Base-by-base conservation (phyloP, 2,888 invertebrate genomes). In the Dolichomitus sp. region DNA sequence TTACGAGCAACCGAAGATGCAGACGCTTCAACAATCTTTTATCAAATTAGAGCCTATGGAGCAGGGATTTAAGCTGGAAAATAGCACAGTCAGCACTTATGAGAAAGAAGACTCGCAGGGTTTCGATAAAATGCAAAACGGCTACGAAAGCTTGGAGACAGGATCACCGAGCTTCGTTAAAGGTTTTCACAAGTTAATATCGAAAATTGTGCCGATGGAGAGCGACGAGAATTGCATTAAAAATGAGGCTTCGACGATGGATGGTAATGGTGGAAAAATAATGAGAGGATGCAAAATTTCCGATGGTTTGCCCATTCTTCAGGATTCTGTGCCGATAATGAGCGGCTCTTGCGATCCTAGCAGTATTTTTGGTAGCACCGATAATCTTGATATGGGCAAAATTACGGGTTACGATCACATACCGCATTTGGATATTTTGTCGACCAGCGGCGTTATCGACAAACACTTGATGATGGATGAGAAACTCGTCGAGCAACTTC, bases 401-500 rank as follows among this genome's bases (percentile, higher is more conserved):
- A 89, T 92, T 17, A 72, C 88, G 33, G 91, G 87, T 61, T 93
- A 93, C 65, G 92, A 93, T 87, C 92, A 92, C 65, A 92, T 92
- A 30, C 86, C 89, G 9, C 92, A 92, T 79, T 86, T 93, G 79
- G 92, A 92, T 79, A 92, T 92, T 76, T 85, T 93, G n/a, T 90
- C 89, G 77, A 90, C 88, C 4, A 90, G 89, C 52, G 89, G 91
- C 0, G 91, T 90, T 0, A 91, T 91, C 33, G 92, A 91, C 74
- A 91, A 91, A 37, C 91, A 91, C 77, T 86, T 93, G 52, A 88
- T 92, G 82, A 92, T 93, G 27, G 92, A 93, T 37, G 92, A 92
- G n/a, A 93, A 93, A 75, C 85, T 93, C 52, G 92, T 91, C 2
- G 92, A 93, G 59, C 92, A 92, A 6, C 75, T 93, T 61, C 91